Evolutionary conservation across 2,113 vertebrate genomes (phyloP).

Genomic region (Plectropomus leopardus): DNA sequence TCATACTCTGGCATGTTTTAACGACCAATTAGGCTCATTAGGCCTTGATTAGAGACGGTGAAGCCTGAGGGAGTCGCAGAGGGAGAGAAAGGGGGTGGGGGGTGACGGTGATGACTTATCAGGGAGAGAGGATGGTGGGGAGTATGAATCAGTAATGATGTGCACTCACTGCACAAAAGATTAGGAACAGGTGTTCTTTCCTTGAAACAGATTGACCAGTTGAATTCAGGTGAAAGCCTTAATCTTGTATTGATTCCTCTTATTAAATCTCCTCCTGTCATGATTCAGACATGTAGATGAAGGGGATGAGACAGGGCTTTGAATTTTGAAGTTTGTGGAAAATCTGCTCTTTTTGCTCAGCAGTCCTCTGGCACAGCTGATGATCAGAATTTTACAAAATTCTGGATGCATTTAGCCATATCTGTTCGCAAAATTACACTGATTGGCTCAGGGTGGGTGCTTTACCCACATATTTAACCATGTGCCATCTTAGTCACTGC

Average conservation of each 20-base stretch:
- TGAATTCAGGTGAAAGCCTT: slow-evolving; percentile 41
- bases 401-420: background rate
- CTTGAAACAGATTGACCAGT: slow-evolving; percentile 26
- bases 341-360: background rate
- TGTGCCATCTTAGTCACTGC: background rate
- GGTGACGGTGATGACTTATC: slow-evolving; percentile 68
- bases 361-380: background rate
- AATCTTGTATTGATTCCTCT: slow-evolving; percentile 32
- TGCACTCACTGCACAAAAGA: slow-evolving; percentile 43
- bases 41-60: slow-evolving; percentile 85
- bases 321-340: background rate
- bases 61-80: slow-evolving; percentile 77
- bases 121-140: slow-evolving; percentile 50
- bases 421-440: slow-evolving; percentile 6
- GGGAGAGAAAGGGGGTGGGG: background rate
- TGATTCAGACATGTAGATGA: background rate
- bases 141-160: slow-evolving; percentile 68
- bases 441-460: background rate
- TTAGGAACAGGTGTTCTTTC: slow-evolving; percentile 69
- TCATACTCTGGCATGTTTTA: slow-evolving; percentile 86
- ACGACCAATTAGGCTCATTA: slow-evolving; percentile 89
- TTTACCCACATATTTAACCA: background rate
- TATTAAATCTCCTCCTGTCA: background rate
- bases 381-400: background rate
- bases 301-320: background rate